Evolutionary conservation across 2,797 vertebrate species (phyloP), one percentile per base, ranked within the genome.

Genomic region (Tokudaia tokunoshimensis): DNA sequence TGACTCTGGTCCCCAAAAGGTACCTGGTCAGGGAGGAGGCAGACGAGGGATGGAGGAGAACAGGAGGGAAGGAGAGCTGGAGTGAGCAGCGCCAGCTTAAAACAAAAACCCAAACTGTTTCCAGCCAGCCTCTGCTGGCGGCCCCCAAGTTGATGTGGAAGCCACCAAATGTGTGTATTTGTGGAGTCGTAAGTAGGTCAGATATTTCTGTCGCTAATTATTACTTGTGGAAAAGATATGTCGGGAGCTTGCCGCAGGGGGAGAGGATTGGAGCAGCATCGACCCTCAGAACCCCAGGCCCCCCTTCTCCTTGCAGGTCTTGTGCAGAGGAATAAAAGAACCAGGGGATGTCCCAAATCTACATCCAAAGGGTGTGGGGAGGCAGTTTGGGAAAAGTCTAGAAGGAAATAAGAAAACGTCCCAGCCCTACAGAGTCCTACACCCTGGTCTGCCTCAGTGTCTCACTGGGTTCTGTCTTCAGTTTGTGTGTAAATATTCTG

Each of bases 191-290:
- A 99, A 98, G 98, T 99, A 98, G 98, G 98, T 99, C 98, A 98
- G 98, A 98, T 98, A 99, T 99, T 99, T 99, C 98, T 98, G 98
- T 98, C 98, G 90, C 98, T 99, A 98, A 98, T 99, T 99, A 98
- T 98, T 98, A 98, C 98, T 98, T 97, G 98, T 98, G 98, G 98
- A 98, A 98, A 91, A 98, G 98, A 98, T 97, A 98, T 97, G 97
- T 98, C 96, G 97, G 96, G 97, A 98, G 98, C 94, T 96, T 80
- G 96, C 97, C 92, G 81, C 79, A 80, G 98, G 96, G 97, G 96
- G 96, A 95, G 98, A 97, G 96, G 98, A 97, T 97, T 76, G 97
- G 95, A 29, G 17, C 95, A 83, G 76, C 93, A 96, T 95, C 70
- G 94, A 97, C 96, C 96, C 94, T 95, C 8, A 81, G 92, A 85